Evolutionary conservation across 2,888 invertebrate species (phyloP), one percentile per base, ranked within the genome.

Genomic region (Epistrophe eligans): DNA sequence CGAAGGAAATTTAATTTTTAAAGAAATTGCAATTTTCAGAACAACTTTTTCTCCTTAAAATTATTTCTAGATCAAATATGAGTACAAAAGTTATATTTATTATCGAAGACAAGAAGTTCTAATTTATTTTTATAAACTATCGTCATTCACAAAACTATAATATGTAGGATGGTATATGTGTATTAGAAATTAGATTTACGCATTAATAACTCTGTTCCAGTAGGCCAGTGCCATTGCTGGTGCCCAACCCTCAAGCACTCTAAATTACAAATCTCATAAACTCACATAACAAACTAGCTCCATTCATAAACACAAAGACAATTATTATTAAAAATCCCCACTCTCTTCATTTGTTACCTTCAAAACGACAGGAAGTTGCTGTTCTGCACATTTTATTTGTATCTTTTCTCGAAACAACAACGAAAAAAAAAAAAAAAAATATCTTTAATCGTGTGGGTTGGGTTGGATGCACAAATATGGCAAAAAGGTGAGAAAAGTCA

Each of bases 401-500:
- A 43, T 28, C 15, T 43, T 66, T 52, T 43, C 11, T 66, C 19
- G 2, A 43, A 48, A 48, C 45, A 71, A 74, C 28, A 70, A 70
- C 38, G 38, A 38, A 40, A 35, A 35, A 35, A 35, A 40, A 11
- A 24, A 24, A 24, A 24, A 24, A 24, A 24, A 52, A 55, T 28
- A 64, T 55, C 70, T 70, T 55, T 43, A 50, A 66, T 72, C 57
- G 66, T 77, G 82, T 82, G 82, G 82, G 82, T 10, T 72, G 32
- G 50, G 40, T 55, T 67, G 19, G 77, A 72, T 60, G 72, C 40
- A 62, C 82, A 77, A 77, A 82, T 82, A 82, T 82, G 82, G 82
- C 72, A 66, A 77, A 70, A 66, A 82, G 82, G 72, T 77, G 77
- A 82, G 66, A 77, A 82, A 82, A 77, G 77, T 72, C 82, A 77